These are phyloP conservation scores for Trichonephila inaurata DNA, from an alignment of 1,140 invertebrate genomes.

Conservation along the genomic window DNA sequence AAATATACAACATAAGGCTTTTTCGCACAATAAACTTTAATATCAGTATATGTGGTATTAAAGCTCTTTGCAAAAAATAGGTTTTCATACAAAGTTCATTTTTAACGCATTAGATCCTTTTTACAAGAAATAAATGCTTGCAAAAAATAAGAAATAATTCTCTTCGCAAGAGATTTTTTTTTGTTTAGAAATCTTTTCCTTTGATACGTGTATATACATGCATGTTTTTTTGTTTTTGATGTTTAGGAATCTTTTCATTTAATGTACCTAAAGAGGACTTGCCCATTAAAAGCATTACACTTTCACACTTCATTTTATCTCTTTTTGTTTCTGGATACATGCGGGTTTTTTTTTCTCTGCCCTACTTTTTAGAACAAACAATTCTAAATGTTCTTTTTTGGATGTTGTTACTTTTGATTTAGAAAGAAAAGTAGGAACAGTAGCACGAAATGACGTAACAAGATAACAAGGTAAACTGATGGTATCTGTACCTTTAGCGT, in stretches of 20 bases:
- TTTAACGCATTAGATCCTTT: too few relatives aligned
- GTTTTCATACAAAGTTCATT: too few relatives aligned
- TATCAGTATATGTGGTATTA: too few relatives aligned
- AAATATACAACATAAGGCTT: too few relatives aligned
- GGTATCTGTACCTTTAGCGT: too few relatives aligned
- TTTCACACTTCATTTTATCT: background rate
- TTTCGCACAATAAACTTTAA: too few relatives aligned
- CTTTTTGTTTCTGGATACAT: background rate
- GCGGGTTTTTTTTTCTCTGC: background rate
- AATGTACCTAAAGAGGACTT: background rate
- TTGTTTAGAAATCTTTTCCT: background rate
- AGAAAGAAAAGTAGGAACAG: background rate
- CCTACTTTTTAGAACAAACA: background rate
- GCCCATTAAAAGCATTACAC: background rate
- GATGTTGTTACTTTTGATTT: background rate
- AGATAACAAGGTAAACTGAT: background rate
- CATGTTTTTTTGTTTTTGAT: background rate
- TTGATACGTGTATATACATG: background rate
- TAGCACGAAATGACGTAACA: background rate
- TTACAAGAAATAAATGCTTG: too few relatives aligned
- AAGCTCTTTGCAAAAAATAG: too few relatives aligned
- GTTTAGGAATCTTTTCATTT: background rate
- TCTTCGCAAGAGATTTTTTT: background rate
- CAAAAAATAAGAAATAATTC: too few relatives aligned
- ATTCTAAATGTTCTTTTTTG: background rate